Evolutionary conservation across 2,888 invertebrate species (phyloP).

Genomic region (Ethmia dodecea): DNA sequence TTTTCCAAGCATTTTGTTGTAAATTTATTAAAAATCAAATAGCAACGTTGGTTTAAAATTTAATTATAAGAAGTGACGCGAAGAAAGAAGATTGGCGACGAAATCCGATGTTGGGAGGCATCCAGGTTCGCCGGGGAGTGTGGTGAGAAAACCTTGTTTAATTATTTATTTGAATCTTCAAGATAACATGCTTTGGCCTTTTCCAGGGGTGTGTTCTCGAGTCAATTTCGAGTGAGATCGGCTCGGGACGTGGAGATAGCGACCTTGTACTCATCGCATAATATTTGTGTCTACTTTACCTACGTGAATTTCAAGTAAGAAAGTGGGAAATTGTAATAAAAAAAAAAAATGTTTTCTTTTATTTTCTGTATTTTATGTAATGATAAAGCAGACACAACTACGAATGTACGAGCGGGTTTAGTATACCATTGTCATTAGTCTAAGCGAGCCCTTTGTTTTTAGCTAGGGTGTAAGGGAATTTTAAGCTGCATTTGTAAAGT

Average conservation of each 20-base stretch:
- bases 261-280: too few species aligned
- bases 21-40: not conserved
- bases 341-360: too few species aligned
- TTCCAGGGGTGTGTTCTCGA: too few species aligned
- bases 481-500: too few species aligned
- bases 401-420: not conserved
- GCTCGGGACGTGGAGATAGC: too few species aligned
- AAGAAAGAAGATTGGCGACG: slow-evolving; percentile 1
- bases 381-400: not conserved
- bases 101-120: not conserved
- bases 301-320: too few species aligned
- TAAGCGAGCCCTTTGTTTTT: slow-evolving; percentile 36
- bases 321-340: too few species aligned
- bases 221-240: too few species aligned
- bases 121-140: slow-evolving; percentile 19
- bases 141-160: slow-evolving; percentile 34
- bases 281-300: too few species aligned
- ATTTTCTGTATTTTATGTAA: too few species aligned
- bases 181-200: slow-evolving; percentile 67
- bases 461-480: slow-evolving; percentile 14
- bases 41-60: not conserved
- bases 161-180: slow-evolving; percentile 29
- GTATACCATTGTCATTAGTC: slow-evolving; percentile 19
- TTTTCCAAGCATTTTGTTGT: too few species aligned
- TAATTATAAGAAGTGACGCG: slow-evolving; percentile 13